Evolutionary conservation across 2,888 invertebrate genomes (phyloP).

Genomic region (Lochmaea crataegi): DNA sequence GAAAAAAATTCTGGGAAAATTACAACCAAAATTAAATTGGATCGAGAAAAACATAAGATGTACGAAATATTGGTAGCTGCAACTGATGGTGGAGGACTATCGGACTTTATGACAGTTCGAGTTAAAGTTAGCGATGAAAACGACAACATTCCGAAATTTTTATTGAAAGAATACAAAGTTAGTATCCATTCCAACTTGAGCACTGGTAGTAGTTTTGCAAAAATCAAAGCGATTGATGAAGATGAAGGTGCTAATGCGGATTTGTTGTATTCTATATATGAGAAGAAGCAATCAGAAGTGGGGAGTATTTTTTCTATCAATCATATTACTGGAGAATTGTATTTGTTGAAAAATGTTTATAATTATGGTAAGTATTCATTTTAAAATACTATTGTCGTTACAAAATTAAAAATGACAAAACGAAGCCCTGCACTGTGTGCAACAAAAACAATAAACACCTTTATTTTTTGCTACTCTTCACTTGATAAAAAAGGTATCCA

Average conservation of each 20-base stretch:
- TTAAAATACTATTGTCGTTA: neutral
- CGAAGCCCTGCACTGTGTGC: too few species aligned
- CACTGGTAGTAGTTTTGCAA: constrained; percentile 70
- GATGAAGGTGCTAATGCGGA: constrained; percentile 81
- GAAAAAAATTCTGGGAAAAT: constrained; percentile 79
- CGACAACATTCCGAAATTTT: constrained; percentile 84
- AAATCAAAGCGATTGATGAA: constrained; percentile 79
- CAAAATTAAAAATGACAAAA: too few species aligned
- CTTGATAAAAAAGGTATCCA: too few species aligned
- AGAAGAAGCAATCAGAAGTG: constrained; percentile 72
- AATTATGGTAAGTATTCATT: constrained; percentile 62
- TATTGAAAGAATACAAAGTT: constrained; percentile 81
- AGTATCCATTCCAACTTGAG: constrained; percentile 74
- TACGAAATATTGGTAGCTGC: constrained; percentile 86
- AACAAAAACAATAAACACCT: too few species aligned
- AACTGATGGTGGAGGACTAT: constrained; percentile 83
- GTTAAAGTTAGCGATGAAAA: constrained; percentile 87
- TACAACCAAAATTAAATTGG: constrained; percentile 72
- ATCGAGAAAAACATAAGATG: constrained; percentile 77
- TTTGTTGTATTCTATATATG: constrained; percentile 82
- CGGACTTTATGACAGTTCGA: constrained; percentile 79
- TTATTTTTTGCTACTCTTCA: too few species aligned
- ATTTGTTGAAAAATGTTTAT: constrained; percentile 72
- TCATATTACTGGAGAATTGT: constrained; percentile 78
- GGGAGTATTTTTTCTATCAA: constrained; percentile 81